Evolutionary conservation across 1,140 invertebrate genomes (phyloP).

Genomic region (Zaprionus capensis): DNA sequence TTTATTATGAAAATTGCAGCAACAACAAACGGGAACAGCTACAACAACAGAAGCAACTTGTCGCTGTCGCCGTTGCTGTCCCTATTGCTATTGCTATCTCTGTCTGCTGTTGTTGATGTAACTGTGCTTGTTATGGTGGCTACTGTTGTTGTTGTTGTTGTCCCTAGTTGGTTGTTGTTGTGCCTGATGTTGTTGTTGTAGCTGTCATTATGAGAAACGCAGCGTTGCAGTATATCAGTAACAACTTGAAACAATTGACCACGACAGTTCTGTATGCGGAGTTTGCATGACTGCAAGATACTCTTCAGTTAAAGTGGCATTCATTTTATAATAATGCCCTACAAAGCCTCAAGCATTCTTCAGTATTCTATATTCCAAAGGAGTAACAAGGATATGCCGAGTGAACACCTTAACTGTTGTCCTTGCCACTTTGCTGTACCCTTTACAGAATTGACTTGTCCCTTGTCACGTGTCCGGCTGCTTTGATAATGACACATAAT

Average conservation of each 20-base stretch:
- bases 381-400: no score
- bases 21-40: constrained; percentile 50
- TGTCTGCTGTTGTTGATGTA: constrained; percentile 34
- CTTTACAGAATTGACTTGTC: no score
- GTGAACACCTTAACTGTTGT: no score
- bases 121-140: constrained; percentile 55
- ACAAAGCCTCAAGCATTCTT: no score
- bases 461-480: no score
- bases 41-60: constrained; percentile 12
- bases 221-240: constrained; percentile 33
- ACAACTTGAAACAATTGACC: constrained; percentile 35
- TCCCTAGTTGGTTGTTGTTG: constrained; percentile 12
- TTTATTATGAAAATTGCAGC: constrained; percentile 80
- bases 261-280: no score
- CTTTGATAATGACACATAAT: no score
- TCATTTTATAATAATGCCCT: not conserved
- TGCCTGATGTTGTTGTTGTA: constrained; percentile 38
- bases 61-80: constrained; percentile 40
- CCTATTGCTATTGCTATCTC: constrained; percentile 28
- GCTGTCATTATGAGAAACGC: constrained; percentile 67
- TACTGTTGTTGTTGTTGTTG: not conserved
- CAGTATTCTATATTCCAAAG: no score
- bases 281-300: not conserved
- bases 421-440: no score
- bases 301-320: not conserved